phyloP scores from a whole-genome alignment of 2,113 vertebrate species.

The Leucoraja erinaceus region DNA sequence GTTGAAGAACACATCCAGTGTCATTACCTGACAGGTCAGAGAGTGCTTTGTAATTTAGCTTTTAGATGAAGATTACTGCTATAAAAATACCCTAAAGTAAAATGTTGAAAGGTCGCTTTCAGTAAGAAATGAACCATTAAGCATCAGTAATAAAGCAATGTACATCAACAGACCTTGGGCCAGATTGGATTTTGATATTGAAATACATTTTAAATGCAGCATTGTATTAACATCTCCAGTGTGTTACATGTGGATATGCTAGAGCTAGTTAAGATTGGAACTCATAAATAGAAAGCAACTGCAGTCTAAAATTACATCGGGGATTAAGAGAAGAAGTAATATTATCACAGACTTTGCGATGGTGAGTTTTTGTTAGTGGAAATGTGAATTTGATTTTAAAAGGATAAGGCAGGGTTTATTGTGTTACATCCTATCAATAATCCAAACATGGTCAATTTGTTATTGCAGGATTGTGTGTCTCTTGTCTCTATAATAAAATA shows the following conservation, averaged over 20 bases:
- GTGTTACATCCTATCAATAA: not conserved
- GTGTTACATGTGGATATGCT: not conserved
- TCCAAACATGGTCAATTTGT: not conserved
- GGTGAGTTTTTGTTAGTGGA: not conserved
- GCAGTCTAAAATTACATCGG: not conserved
- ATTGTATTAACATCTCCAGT: not conserved
- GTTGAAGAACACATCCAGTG: not conserved
- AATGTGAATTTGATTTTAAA: not conserved
- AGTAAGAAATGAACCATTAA: conserved; percentile 23
- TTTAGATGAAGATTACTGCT: not conserved
- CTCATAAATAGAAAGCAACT: not conserved
- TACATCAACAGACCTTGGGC: not conserved
- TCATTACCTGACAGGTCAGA: conserved; percentile 23
- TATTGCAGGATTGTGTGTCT: not conserved
- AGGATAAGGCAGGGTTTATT: not conserved
- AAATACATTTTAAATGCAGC: not conserved
- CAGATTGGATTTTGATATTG: conserved; percentile 30
- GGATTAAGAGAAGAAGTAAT: conserved; percentile 4
- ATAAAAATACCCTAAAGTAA: conserved; percentile 29
- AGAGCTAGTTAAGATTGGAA: not conserved
- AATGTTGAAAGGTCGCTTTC: not conserved
- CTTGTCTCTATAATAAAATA: not conserved
- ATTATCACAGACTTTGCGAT: not conserved
- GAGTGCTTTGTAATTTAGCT: conserved; percentile 14
- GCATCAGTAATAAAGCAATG: not conserved